Percentiles rank a stretch among this genome's conserved stretches.
Conservation (phyloP, 2,113 vertebrate species). For the Mormyrus lacerda region DNA sequence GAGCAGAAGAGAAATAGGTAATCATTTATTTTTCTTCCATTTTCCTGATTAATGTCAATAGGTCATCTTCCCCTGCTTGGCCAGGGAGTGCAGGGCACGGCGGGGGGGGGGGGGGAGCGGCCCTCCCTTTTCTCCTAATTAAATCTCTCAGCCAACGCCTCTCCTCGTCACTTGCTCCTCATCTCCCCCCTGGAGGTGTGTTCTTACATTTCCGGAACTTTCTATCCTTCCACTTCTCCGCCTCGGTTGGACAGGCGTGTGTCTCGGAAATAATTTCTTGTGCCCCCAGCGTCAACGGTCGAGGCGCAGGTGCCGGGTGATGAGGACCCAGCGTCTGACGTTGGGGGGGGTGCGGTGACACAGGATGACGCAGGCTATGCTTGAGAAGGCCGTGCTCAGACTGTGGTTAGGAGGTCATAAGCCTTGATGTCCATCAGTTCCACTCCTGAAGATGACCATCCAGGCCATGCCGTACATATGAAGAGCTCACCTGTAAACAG, state of each 20-base stretch:
- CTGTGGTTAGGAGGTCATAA: background rate
- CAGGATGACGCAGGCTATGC: background rate
- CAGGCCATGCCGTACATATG: background rate
- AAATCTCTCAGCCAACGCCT: background rate
- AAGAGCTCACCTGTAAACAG: background rate
- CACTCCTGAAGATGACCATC: background rate
- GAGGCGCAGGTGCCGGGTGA: background rate
- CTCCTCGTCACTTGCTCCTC: background rate
- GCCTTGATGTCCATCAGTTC: background rate
- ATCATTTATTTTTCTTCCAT: conserved; percentile 16
- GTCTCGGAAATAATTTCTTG: background rate
- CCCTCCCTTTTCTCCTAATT: conserved; percentile 1
- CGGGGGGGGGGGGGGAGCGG: background rate
- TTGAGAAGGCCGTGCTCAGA: background rate
- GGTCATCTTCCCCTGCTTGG: background rate
- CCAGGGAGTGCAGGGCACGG: background rate
- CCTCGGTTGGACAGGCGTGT: background rate
- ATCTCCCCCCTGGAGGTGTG: background rate
- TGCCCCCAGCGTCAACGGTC: background rate
- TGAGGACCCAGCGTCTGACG: background rate
- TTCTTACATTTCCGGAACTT: background rate
- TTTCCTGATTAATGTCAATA: conserved; percentile 20
- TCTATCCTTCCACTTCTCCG: background rate
- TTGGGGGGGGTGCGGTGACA: background rate
- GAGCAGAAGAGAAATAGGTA: conserved; percentile 11